Evolutionary conservation across 2,888 invertebrate species (phyloP).

Genomic region (Sesia apiformis): DNA sequence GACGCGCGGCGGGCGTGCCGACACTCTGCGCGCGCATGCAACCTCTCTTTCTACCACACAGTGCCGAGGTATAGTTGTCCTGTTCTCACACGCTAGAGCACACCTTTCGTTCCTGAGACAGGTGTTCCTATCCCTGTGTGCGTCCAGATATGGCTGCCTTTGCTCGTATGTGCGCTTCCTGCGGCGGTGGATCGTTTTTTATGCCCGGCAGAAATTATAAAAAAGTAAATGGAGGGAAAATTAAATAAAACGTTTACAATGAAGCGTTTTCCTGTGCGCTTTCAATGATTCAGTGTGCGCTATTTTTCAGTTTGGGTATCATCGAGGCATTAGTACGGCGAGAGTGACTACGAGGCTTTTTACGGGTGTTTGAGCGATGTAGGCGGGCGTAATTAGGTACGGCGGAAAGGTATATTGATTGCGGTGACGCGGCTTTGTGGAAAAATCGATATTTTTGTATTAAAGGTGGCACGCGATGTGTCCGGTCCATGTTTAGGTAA

Average conservation of each 20-base stretch:
- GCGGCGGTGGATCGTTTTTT: conserved; percentile 72
- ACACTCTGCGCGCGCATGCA: conserved; percentile 60
- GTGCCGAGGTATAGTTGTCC: conserved; percentile 35
- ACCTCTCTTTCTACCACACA: conserved; percentile 42
- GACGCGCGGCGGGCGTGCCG: conserved; percentile 68
- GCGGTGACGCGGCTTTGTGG: conserved; percentile 71
- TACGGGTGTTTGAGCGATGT: conserved; percentile 67
- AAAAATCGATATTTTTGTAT: conserved; percentile 73
- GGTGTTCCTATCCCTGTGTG: conserved; percentile 67
- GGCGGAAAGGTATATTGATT: conserved; percentile 74
- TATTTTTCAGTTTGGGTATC: conserved; percentile 60
- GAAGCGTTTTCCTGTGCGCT: conserved; percentile 72
- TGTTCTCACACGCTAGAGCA: conserved; percentile 53
- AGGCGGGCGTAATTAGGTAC: conserved; percentile 70
- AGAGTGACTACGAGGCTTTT: conserved; percentile 55
- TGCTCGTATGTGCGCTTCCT: conserved; percentile 63
- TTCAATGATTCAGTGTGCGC: conserved; percentile 68
- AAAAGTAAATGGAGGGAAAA: conserved; percentile 74
- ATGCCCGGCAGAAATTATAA: conserved; percentile 72
- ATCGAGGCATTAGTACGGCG: conserved; percentile 28
- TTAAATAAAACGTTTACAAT: conserved; percentile 75
- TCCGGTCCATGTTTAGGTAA: conserved; percentile 62
- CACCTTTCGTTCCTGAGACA: conserved; percentile 73
- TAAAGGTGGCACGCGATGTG: conserved; percentile 69
- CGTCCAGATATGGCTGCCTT: conserved; percentile 44